phyloP scores from a whole-genome alignment of 1,140 invertebrate species.

The Rhynchophorus ferrugineus region DNA sequence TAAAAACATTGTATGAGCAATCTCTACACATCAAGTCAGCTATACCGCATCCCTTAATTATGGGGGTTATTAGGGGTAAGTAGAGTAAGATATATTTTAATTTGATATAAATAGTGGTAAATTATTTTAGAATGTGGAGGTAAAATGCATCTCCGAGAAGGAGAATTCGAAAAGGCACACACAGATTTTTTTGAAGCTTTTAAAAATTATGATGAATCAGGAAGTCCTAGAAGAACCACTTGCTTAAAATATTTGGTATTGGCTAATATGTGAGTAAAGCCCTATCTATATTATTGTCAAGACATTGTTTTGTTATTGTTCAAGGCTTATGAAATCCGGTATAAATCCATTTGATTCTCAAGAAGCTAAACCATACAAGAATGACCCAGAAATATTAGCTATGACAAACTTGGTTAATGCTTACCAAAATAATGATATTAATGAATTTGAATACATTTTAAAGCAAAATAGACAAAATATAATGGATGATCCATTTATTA shows the following conservation, averaged over 20 bases:
- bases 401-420: slow-evolving; percentile 98
- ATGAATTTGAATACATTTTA: slow-evolving; percentile 94
- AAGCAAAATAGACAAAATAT: slow-evolving; percentile 72
- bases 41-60: slow-evolving; percentile 98
- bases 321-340: slow-evolving; percentile 83
- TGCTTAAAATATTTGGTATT: slow-evolving; percentile 98
- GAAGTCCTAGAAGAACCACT: slow-evolving; percentile 88
- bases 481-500: slow-evolving; percentile 97
- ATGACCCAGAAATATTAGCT: slow-evolving; percentile 96
- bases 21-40: slow-evolving; percentile 97
- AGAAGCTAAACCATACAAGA: slow-evolving; percentile 99
- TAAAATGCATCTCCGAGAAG: slow-evolving; percentile 98
- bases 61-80: slow-evolving; percentile 85
- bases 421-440: slow-evolving; percentile 98
- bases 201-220: slow-evolving; percentile 99
- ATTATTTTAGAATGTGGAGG: slow-evolving; percentile 80
- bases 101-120: neutral
- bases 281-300: too few species aligned
- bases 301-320: too few species aligned
- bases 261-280: slow-evolving; percentile 78
- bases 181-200: slow-evolving; percentile 99
- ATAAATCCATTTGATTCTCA: slow-evolving; percentile 99
- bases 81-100: slow-evolving; percentile 12
- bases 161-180: slow-evolving; percentile 91
- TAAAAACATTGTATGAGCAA: slow-evolving; percentile 95